These are phyloP conservation scores for Chrysolina haemoptera DNA, from an alignment of 2,888 invertebrate genomes.

Conservation along the genomic window DNA sequence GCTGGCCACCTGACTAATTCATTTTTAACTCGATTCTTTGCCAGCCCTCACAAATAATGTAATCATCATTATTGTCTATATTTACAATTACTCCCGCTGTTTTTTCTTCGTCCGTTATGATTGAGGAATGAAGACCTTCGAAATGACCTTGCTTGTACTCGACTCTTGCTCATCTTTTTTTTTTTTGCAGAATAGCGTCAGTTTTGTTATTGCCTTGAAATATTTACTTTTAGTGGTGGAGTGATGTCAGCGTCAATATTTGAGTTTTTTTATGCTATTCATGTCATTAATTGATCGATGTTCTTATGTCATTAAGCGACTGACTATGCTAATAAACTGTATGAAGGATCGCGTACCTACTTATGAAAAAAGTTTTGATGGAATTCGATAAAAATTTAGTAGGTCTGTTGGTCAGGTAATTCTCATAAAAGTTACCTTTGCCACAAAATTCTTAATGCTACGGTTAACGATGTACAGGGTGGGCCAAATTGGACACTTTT, in stretches of 20 bases:
- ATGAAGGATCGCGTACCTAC: too few species aligned
- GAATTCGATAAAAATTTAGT: too few species aligned
- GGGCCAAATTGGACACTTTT: too few species aligned
- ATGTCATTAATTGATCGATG: not conserved
- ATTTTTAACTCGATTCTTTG: not conserved
- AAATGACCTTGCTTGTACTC: slow-evolving; percentile 32
- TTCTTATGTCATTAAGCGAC: not conserved
- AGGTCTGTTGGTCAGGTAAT: too few species aligned
- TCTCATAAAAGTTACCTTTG: too few species aligned
- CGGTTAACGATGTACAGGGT: too few species aligned
- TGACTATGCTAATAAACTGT: too few species aligned
- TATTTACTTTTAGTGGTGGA: slow-evolving; percentile 18
- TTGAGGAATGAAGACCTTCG: slow-evolving; percentile 29
- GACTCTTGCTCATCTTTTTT: slow-evolving; percentile 32
- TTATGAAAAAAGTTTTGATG: too few species aligned
- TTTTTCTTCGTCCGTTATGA: slow-evolving; percentile 30
- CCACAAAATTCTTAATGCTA: too few species aligned
- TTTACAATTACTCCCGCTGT: slow-evolving; percentile 31
- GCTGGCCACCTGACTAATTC: too few species aligned
- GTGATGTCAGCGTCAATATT: slow-evolving; percentile 19
- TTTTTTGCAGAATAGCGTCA: slow-evolving; percentile 27
- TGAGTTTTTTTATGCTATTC: not conserved
- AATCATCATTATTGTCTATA: slow-evolving; percentile 32
- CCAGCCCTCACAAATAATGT: slow-evolving; percentile 15
- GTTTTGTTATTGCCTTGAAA: slow-evolving; percentile 7